Percentiles rank a stretch among this genome's conserved stretches.
Evolutionary conservation across 2,113 vertebrate species (phyloP).

Genomic region (Platichthys stellatus): DNA sequence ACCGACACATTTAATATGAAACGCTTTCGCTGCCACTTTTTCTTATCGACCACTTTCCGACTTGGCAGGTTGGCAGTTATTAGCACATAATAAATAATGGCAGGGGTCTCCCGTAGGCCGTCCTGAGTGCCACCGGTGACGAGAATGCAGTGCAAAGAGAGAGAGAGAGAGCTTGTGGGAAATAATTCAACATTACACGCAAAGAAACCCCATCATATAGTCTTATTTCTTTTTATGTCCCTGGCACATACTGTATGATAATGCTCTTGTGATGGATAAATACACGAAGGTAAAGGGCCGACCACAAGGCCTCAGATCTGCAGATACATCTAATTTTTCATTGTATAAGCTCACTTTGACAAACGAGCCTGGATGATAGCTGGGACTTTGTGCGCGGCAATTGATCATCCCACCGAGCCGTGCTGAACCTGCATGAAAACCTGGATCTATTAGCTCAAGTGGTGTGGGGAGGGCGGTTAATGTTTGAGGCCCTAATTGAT

Average conservation of each 20-base stretch:
- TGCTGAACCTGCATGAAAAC: constrained; percentile 50
- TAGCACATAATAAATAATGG: constrained; percentile 70
- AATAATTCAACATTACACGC: constrained; percentile 54
- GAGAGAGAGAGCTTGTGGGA: constrained; percentile 46
- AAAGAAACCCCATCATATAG: constrained; percentile 31
- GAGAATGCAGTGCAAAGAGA: constrained; percentile 51
- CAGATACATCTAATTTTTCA: constrained; percentile 40
- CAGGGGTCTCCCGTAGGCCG: constrained; percentile 48
- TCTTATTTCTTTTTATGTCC: constrained; percentile 19
- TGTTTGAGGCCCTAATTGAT: constrained; percentile 53
- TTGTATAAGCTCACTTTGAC: constrained; percentile 46
- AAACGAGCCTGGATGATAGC: constrained; percentile 54
- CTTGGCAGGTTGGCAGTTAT: constrained; percentile 68
- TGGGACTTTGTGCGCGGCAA: constrained; percentile 40
- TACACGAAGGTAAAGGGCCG: constrained; percentile 8
- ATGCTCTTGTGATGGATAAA: background rate
- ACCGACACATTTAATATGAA: constrained; percentile 70
- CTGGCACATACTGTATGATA: constrained; percentile 1
- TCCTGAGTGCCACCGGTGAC: constrained; percentile 45
- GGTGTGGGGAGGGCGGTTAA: constrained; percentile 43
- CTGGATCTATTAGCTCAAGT: constrained; percentile 42
- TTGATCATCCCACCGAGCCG: constrained; percentile 44
- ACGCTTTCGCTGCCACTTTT: constrained; percentile 63
- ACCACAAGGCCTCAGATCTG: background rate
- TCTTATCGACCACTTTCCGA: constrained; percentile 68